A percentile compares a stretch with the other conserved stretches of the same genome.
Evolutionary conservation across 64 coral and sea anemone species (phyloP).

Genomic region (Trachythela sp.): DNA sequence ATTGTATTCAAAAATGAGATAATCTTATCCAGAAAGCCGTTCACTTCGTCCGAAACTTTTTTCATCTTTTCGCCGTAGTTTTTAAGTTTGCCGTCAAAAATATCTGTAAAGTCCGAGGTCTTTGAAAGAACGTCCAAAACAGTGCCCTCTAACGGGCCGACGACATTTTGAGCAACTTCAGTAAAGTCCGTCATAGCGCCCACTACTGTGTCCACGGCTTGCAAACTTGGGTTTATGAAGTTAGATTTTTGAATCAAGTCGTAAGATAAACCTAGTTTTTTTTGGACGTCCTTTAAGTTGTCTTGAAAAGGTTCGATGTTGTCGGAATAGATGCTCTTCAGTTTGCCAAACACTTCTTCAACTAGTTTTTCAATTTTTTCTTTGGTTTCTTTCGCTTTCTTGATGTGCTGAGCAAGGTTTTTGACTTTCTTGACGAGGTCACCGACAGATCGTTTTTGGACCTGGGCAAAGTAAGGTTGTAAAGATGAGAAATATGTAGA

Average conservation of each 20-base stretch:
- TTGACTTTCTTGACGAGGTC: slow-evolving; percentile 48
- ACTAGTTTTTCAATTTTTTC: slow-evolving; percentile 67
- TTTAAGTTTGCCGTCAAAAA: slow-evolving; percentile 61
- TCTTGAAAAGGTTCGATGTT: slow-evolving; percentile 55
- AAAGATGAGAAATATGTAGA: too few species aligned
- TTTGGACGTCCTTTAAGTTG: slow-evolving; percentile 52
- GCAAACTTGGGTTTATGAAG: slow-evolving; percentile 53
- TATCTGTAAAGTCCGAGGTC: slow-evolving; percentile 52
- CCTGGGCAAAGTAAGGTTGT: not conserved
- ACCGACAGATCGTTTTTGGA: slow-evolving; percentile 42
- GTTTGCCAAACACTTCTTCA: slow-evolving; percentile 62
- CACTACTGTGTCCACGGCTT: slow-evolving; percentile 64
- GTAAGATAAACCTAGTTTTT: slow-evolving; percentile 63
- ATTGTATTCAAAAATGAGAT: slow-evolving; percentile 73
- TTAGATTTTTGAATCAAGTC: slow-evolving; percentile 62
- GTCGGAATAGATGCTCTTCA: slow-evolving; percentile 67
- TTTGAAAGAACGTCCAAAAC: slow-evolving; percentile 64
- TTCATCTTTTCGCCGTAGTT: slow-evolving; percentile 63
- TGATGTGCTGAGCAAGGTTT: slow-evolving; percentile 59
- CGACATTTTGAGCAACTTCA: slow-evolving; percentile 43
- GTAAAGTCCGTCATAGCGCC: slow-evolving; percentile 64
- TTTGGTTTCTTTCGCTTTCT: slow-evolving; percentile 65
- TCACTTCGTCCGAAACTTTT: slow-evolving; percentile 59
- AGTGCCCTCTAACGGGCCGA: slow-evolving; percentile 51
- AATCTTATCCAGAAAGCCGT: slow-evolving; percentile 80